Evolutionary conservation across 2,888 invertebrate genomes (phyloP).

Genomic region (Amaurobius ferox): DNA sequence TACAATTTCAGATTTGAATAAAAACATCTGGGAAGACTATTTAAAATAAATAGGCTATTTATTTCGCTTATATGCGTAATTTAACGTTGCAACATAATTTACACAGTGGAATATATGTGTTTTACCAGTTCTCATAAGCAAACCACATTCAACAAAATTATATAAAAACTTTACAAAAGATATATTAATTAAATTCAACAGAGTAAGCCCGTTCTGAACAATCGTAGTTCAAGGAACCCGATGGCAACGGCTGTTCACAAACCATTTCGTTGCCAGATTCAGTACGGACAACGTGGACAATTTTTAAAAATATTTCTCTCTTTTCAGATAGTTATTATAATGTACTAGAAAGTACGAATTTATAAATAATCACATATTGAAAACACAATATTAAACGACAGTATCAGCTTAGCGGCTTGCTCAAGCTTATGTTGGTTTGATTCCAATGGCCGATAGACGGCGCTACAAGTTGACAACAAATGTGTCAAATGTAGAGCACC

Average conservation of each 20-base stretch:
- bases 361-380: too few relatives aligned
- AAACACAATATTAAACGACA: too few relatives aligned
- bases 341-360: too few relatives aligned
- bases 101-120: not conserved
- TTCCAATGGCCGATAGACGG: too few relatives aligned
- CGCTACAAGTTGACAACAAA: too few relatives aligned
- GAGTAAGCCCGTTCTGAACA: slow-evolving; percentile 36
- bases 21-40: slow-evolving; percentile 49
- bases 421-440: too few relatives aligned
- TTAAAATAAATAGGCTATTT: not conserved
- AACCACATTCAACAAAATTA: not conserved
- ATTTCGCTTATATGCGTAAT: not conserved
- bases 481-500: too few relatives aligned
- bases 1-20: slow-evolving; percentile 13
- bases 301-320: too few relatives aligned
- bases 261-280: slow-evolving; percentile 50
- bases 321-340: too few relatives aligned
- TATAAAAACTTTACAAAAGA: slow-evolving; percentile 10
- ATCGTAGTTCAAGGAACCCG: slow-evolving; percentile 67
- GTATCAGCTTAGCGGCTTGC: too few relatives aligned
- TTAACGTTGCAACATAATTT: not conserved
- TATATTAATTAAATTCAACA: slow-evolving; percentile 15
- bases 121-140: not conserved
- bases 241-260: slow-evolving; percentile 60
- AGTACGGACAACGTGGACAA: slow-evolving; percentile 50